These are phyloP conservation scores for Branchellion lobata DNA, from an alignment of 2,888 invertebrate species.

Conservation along the genomic window DNA sequence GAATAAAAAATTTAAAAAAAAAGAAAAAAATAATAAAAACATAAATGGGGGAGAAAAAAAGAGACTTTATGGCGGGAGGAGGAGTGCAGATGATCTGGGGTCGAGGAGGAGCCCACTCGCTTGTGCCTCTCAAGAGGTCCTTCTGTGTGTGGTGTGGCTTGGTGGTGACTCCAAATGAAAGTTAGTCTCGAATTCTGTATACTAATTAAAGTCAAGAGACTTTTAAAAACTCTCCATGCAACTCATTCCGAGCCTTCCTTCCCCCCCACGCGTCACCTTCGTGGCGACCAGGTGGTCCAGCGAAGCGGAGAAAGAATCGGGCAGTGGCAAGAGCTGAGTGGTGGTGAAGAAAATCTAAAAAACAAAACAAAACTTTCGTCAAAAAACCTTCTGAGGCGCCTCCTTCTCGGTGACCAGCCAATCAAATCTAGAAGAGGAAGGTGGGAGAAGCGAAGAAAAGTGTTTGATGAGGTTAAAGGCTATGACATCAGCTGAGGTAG, in stretches of 20 bases:
- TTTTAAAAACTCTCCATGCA: too few species aligned
- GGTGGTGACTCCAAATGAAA: constrained; percentile 39
- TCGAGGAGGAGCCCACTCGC: constrained; percentile 81
- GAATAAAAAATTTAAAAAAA: too few species aligned
- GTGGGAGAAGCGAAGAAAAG: constrained; percentile 74
- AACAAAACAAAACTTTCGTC: neutral
- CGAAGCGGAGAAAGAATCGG: constrained; percentile 72
- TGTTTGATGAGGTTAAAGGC: constrained; percentile 75
- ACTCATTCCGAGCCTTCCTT: too few species aligned
- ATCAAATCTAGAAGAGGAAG: constrained; percentile 75
- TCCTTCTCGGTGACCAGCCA: constrained; percentile 80
- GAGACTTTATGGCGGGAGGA: constrained; percentile 66
- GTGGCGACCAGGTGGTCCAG: constrained; percentile 68
- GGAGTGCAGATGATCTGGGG: constrained; percentile 79
- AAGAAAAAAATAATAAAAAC: too few species aligned
- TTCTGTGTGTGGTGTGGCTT: constrained; percentile 52
- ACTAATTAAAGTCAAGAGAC: too few species aligned
- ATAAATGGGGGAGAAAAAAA: too few species aligned
- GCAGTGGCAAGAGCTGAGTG: constrained; percentile 71
- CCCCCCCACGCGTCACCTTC: too few species aligned
- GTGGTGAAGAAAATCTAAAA: constrained; percentile 69
- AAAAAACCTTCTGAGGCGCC: constrained; percentile 70
- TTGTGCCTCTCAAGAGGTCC: constrained; percentile 72
- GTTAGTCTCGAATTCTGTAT: too few species aligned
- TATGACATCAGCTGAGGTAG: constrained; percentile 73